Evolutionary conservation across 2,888 invertebrate genomes (phyloP).

Genomic region (Hipparchia sbordonii): DNA sequence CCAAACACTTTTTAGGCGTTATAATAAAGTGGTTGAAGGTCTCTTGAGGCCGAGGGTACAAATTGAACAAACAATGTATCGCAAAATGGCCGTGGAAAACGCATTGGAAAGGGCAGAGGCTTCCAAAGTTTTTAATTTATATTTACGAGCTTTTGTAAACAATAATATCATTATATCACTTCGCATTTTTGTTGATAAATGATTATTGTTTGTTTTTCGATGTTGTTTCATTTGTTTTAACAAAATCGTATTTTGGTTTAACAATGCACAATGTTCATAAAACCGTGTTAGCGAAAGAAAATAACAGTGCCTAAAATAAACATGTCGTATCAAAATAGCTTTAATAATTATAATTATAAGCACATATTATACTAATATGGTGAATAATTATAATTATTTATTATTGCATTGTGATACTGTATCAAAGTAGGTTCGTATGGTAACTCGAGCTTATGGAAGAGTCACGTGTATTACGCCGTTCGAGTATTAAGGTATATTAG

Average conservation of each 20-base stretch:
- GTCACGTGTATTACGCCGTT: too few relatives aligned
- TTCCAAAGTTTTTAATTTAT: slow-evolving; percentile 53
- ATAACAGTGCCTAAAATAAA: neutral
- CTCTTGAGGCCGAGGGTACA: slow-evolving; percentile 63
- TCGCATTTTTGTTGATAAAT: neutral
- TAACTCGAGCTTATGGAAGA: too few relatives aligned
- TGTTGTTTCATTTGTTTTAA: neutral
- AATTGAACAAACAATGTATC: slow-evolving; percentile 80
- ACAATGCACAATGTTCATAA: neutral
- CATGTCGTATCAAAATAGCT: too few relatives aligned
- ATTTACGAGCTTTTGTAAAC: neutral
- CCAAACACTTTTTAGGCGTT: slow-evolving; percentile 39
- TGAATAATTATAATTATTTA: too few relatives aligned
- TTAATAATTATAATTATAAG: too few relatives aligned
- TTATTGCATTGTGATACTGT: too few relatives aligned
- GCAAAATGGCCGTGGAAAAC: slow-evolving; percentile 67
- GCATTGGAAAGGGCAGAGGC: slow-evolving; percentile 49
- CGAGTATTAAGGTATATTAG: too few relatives aligned
- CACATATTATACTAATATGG: too few relatives aligned
- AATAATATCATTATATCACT: neutral
- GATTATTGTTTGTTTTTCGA: neutral
- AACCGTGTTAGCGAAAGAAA: neutral
- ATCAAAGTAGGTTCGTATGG: too few relatives aligned
- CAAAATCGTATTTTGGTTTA: neutral
- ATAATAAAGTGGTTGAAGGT: slow-evolving; percentile 47